These are phyloP conservation scores for Trissolcus japonicus DNA, from an alignment of 2,888 invertebrate species.

Conservation along the genomic window DNA sequence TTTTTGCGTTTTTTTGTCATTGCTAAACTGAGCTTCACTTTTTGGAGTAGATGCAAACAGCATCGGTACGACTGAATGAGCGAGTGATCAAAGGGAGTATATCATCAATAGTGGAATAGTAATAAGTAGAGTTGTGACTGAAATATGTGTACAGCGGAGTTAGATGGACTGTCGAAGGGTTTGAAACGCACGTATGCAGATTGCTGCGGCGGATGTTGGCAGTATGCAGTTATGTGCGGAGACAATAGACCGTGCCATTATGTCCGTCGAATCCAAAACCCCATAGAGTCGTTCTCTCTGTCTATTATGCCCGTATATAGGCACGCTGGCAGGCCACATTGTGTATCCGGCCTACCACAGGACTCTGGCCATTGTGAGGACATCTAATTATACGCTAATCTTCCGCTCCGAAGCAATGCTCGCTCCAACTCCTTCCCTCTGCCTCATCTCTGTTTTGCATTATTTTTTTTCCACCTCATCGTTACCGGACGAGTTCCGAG, in stretches of 20 bases:
- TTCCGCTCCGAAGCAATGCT: slow-evolving; percentile 60
- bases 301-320: slow-evolving; percentile 64
- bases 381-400: slow-evolving; percentile 72
- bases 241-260: slow-evolving; percentile 68
- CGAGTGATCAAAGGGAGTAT: slow-evolving; percentile 5
- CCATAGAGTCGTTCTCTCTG: slow-evolving; percentile 68
- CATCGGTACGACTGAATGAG: background rate
- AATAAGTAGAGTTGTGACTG: slow-evolving; percentile 38
- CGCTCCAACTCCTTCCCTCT: slow-evolving; percentile 20
- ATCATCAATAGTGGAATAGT: slow-evolving; percentile 31
- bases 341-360: slow-evolving; percentile 66
- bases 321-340: slow-evolving; percentile 67
- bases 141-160: slow-evolving; percentile 40
- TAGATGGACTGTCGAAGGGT: slow-evolving; percentile 63
- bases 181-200: slow-evolving; percentile 67
- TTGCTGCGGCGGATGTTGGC: slow-evolving; percentile 68
- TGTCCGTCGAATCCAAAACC: slow-evolving; percentile 71
- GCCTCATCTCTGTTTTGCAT: slow-evolving; percentile 13
- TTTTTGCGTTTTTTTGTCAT: too few relatives aligned
- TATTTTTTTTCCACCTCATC: slow-evolving; percentile 15
- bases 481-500: slow-evolving; percentile 32
- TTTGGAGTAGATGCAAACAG: background rate
- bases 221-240: slow-evolving; percentile 68
- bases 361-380: slow-evolving; percentile 65
- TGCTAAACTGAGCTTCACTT: background rate